Percentiles rank a stretch among this genome's conserved stretches.
Conservation (phyloP, 2,888 invertebrate species). For the Parelbella ahira region DNA sequence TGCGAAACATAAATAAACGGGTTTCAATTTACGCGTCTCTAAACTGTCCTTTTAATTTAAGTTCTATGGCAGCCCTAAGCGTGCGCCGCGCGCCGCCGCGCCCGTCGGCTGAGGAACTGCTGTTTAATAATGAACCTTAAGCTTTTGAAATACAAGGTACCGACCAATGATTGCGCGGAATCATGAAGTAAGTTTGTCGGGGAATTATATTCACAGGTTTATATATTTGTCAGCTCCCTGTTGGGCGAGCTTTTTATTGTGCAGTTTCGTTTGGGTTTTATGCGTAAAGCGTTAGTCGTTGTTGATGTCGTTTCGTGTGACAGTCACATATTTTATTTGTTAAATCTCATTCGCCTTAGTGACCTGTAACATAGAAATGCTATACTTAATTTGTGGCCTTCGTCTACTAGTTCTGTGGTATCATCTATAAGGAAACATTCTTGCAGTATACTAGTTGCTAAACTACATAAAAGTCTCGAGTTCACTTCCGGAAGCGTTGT, state of each 20-base stretch:
- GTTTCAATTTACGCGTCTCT: conserved; percentile 14
- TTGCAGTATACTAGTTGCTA: too few relatives aligned
- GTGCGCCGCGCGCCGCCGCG: not conserved
- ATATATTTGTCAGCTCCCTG: conserved; percentile 14
- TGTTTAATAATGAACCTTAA: conserved; percentile 3
- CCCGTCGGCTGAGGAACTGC: not conserved
- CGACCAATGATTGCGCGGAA: too few relatives aligned
- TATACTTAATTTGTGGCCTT: too few relatives aligned
- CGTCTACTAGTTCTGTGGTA: too few relatives aligned
- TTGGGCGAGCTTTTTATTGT: conserved; percentile 10
- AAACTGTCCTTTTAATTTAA: conserved; percentile 14
- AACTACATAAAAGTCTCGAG: too few relatives aligned
- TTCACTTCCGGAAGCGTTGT: too few relatives aligned
- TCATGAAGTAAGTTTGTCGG: not conserved
- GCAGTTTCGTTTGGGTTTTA: conserved; percentile 12
- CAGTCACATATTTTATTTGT: conserved; percentile 1
- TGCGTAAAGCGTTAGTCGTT: conserved; percentile 10
- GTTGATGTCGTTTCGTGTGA: conserved; percentile 7
- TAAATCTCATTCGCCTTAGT: conserved; percentile 7
- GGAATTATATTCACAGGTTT: conserved; percentile 10
- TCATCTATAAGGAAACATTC: too few relatives aligned
- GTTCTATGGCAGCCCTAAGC: conserved; percentile 16
- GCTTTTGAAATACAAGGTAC: not conserved
- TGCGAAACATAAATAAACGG: conserved; percentile 8
- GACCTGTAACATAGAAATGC: too few relatives aligned